Conservation (phyloP, 1,140 invertebrate genomes). For the Zaprionus taronus region DNA sequence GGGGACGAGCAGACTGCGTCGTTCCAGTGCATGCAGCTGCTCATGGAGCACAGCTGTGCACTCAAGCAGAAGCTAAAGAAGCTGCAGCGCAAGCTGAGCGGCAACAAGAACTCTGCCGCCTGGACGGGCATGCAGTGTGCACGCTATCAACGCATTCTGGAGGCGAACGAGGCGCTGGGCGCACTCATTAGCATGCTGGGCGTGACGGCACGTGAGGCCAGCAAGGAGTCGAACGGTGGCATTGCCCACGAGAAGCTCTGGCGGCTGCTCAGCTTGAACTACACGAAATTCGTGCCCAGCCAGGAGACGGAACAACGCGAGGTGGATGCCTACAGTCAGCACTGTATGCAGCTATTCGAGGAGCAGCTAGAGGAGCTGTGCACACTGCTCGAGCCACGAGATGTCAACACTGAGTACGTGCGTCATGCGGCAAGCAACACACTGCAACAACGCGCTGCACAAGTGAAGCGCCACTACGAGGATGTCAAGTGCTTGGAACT, state of each 20-base stretch:
- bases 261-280: slow-evolving; percentile 71
- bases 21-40: slow-evolving; percentile 90
- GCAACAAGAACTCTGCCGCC: slow-evolving; percentile 83
- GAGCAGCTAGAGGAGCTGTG: slow-evolving; percentile 88
- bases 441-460: slow-evolving; percentile 90
- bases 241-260: slow-evolving; percentile 77
- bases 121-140: slow-evolving; percentile 87
- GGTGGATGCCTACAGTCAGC: slow-evolving; percentile 90
- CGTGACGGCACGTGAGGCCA: slow-evolving; percentile 86
- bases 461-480: slow-evolving; percentile 93
- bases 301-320: slow-evolving; percentile 90
- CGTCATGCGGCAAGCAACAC: slow-evolving; percentile 87
- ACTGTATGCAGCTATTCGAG: slow-evolving; percentile 85
- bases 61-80: slow-evolving; percentile 93
- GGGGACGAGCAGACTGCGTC: slow-evolving; percentile 87
- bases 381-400: slow-evolving; percentile 90
- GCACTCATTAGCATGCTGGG: slow-evolving; percentile 87
- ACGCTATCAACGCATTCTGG: slow-evolving; percentile 86
- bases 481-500: slow-evolving; percentile 93
- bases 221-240: slow-evolving; percentile 65
- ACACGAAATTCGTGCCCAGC: slow-evolving; percentile 57
- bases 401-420: slow-evolving; percentile 86
- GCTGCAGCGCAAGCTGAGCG: slow-evolving; percentile 88
- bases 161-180: slow-evolving; percentile 86
- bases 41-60: slow-evolving; percentile 90